Evolutionary conservation across 2,113 vertebrate genomes (phyloP).

Genomic region (Mustela lutreola): DNA sequence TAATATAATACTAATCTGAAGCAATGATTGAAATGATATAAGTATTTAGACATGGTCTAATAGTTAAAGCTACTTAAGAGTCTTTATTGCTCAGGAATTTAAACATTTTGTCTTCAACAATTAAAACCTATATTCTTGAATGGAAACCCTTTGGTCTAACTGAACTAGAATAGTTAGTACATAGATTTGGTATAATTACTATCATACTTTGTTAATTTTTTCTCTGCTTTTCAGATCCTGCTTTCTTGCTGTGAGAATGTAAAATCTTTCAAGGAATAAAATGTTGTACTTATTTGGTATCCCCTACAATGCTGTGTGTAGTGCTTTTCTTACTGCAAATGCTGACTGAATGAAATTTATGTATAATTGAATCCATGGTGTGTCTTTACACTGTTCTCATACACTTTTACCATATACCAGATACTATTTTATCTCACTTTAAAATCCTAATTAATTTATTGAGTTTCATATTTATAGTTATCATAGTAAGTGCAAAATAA

Average conservation of each 20-base stretch:
- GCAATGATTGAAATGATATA: not conserved
- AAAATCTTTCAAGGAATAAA: not conserved
- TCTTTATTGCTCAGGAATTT: not conserved
- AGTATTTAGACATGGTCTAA: not conserved
- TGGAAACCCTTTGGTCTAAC: not conserved
- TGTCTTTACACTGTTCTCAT: not conserved
- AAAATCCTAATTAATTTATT: not conserved
- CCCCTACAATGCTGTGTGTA: not conserved
- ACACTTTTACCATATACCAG: not conserved
- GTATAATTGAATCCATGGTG: not conserved
- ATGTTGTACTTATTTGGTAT: not conserved
- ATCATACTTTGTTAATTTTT: not conserved
- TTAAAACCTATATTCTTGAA: not conserved
- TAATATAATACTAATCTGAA: not conserved
- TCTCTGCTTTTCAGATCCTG: not conserved
- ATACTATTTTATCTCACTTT: not conserved
- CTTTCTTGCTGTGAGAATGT: not conserved
- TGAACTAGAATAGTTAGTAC: not conserved
- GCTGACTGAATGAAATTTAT: not conserved
- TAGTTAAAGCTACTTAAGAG: not conserved
- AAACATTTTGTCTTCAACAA: not conserved
- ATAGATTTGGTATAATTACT: not conserved
- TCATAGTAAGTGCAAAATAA: not conserved
- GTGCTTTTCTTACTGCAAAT: not conserved
- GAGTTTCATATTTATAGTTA: not conserved